These are phyloP conservation scores for Fistularia tabacaria DNA, from an alignment of 2,797 vertebrate species.

Conservation along the genomic window DNA sequence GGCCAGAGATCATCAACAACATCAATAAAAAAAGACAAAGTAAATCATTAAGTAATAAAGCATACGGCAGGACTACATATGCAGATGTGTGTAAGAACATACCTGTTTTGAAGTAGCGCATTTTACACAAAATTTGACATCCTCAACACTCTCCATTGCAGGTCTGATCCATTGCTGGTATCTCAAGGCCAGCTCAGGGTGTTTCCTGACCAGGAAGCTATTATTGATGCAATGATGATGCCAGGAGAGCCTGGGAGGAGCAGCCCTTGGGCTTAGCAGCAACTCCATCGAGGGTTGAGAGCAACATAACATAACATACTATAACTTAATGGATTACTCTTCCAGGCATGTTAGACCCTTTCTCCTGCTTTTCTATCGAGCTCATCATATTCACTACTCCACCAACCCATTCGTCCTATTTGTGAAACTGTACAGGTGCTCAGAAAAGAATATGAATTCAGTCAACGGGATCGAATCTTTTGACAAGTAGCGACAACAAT, in stretches of 20 bases:
- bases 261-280: conserved; percentile 48
- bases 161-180: conserved; percentile 55
- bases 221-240: conserved; percentile 56
- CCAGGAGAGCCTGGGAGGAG: conserved; percentile 44
- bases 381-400: too few relatives aligned
- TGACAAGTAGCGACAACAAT: too few relatives aligned
- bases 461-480: too few relatives aligned
- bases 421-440: too few relatives aligned
- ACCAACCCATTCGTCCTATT: too few relatives aligned
- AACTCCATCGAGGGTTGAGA: conserved; percentile 54
- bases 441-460: too few relatives aligned
- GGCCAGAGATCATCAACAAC: conserved; percentile 10
- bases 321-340: not conserved
- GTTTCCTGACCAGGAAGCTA: conserved; percentile 49
- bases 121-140: conserved; percentile 52
- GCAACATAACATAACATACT: conserved; percentile 1
- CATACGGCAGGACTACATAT: not conserved
- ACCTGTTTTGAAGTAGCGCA: conserved; percentile 55
- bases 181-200: conserved; percentile 40
- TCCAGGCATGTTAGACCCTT: too few relatives aligned
- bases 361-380: too few relatives aligned
- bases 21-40: not conserved
- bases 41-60: not conserved
- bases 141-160: conserved; percentile 42
- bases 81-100: conserved; percentile 53